Evolutionary conservation across 2,113 vertebrate genomes (phyloP).

Genomic region (Cynopterus brachyotis): DNA sequence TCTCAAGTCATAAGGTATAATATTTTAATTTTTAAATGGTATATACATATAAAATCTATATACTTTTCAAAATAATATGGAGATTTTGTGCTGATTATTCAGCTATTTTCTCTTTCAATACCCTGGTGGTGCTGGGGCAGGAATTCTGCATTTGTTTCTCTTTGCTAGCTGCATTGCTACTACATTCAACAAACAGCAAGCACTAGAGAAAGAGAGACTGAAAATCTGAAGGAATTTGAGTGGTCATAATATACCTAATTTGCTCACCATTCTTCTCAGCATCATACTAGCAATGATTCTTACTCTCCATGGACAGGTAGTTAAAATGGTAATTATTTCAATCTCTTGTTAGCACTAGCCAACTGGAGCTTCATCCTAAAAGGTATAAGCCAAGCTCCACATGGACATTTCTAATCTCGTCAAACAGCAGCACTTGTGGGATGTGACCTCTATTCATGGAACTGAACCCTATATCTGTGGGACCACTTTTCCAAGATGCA

Average conservation of each 20-base stretch:
- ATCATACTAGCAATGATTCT: neutral
- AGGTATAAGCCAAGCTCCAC: neutral
- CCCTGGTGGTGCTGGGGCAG: neutral
- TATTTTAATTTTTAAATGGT: neutral
- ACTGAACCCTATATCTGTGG: neutral
- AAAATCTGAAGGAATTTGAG: neutral
- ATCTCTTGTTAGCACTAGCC: neutral
- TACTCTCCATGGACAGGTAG: accelerated
- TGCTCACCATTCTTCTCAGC: neutral
- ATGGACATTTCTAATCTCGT: neutral
- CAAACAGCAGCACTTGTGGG: neutral
- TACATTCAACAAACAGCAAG: neutral
- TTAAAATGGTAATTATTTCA: neutral
- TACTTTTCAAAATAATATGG: neutral
- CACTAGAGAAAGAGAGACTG: neutral
- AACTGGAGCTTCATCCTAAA: neutral
- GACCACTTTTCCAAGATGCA: neutral
- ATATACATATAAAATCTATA: neutral
- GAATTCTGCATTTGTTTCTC: neutral
- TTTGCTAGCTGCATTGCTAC: neutral
- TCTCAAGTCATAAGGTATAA: neutral
- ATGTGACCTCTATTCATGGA: neutral
- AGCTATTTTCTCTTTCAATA: neutral
- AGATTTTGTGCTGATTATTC: neutral
- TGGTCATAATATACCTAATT: neutral